phyloP scores from a whole-genome alignment of 2,113 vertebrate genomes.

The Leptosomus discolor region DNA sequence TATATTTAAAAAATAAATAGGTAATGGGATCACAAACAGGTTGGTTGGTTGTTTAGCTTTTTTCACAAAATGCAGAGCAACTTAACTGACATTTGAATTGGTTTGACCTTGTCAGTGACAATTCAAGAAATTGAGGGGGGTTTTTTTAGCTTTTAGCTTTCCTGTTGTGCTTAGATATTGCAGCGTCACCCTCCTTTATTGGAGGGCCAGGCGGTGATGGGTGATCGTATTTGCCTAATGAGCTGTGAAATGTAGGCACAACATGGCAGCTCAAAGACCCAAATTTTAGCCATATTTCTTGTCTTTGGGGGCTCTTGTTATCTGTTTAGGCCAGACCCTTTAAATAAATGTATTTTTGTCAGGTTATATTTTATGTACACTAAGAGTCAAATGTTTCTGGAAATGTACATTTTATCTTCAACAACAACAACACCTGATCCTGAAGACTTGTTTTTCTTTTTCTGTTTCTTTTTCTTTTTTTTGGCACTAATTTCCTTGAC shows the following conservation, averaged over 20 bases:
- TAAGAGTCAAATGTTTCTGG: background rate
- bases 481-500: conserved; percentile 11
- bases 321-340: conserved; percentile 19
- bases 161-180: background rate
- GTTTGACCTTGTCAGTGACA: conserved; percentile 7
- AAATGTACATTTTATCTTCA: background rate
- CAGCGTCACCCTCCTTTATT: background rate
- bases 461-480: background rate
- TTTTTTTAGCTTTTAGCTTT: background rate
- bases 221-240: background rate
- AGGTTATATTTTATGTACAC: background rate
- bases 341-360: conserved; percentile 7
- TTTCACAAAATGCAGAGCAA: background rate
- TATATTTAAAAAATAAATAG: background rate
- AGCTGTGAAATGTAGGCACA: conserved; percentile 25
- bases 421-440: background rate
- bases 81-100: background rate
- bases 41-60: background rate
- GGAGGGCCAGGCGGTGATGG: background rate
- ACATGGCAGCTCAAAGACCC: background rate
- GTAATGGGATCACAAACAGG: background rate
- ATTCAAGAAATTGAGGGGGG: background rate
- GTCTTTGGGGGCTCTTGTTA: background rate
- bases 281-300: conserved; percentile 1
- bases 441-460: background rate